A percentile compares a stretch with the other conserved stretches of the same genome.
Conservation (phyloP, 2,113 vertebrate genomes). For the Eurypyga helias region DNA sequence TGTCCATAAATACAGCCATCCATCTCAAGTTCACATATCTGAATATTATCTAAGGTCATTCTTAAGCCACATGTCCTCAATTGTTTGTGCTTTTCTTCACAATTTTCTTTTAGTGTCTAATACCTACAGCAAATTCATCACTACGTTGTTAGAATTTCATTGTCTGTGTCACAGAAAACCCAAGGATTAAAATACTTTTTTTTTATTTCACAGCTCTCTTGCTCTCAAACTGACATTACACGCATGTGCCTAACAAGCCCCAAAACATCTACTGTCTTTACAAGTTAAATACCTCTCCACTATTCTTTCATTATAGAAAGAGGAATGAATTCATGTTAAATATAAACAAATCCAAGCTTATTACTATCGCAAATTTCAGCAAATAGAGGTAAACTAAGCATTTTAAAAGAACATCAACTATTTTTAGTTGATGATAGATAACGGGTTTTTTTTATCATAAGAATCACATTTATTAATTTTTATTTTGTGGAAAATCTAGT, state of each 20-base stretch:
- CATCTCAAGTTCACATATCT: not conserved
- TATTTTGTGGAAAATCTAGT: not conserved
- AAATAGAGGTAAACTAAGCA: not conserved
- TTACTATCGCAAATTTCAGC: not conserved
- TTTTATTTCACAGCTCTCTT: not conserved
- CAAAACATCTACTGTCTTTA: not conserved
- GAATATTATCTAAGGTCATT: not conserved
- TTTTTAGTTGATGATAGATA: too few species aligned
- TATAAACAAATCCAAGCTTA: not conserved
- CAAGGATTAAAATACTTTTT: not conserved
- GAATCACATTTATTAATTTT: not conserved
- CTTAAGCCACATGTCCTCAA: not conserved
- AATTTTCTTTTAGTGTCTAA: not conserved
- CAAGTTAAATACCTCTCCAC: not conserved
- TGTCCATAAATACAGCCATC: not conserved
- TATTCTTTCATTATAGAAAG: not conserved
- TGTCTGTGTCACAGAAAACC: not conserved
- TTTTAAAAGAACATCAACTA: not conserved
- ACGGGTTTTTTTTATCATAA: not conserved
- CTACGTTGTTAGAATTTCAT: not conserved
- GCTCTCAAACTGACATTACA: not conserved
- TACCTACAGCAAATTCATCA: not conserved
- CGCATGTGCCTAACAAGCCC: not conserved
- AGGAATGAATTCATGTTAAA: not conserved
- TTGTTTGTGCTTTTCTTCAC: not conserved